Evolutionary conservation across 2,797 vertebrate genomes (phyloP).

Genomic region (Spheniscus humboldti): DNA sequence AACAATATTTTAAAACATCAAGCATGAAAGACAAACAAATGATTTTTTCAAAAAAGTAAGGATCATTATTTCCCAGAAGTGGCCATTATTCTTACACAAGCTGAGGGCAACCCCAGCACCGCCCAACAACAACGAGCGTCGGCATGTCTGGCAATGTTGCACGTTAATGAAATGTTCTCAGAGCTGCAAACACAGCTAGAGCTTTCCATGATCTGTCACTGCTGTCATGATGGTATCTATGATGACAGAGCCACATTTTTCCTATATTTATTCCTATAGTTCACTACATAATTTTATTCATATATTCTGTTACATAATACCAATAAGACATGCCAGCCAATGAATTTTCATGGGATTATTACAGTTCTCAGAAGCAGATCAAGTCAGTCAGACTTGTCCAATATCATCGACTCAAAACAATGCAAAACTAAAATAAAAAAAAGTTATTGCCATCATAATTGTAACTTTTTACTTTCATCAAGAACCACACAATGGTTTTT

Average conservation of each 20-base stretch:
- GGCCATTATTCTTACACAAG: background rate
- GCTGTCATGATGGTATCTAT: background rate
- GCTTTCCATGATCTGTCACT: background rate
- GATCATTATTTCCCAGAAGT: background rate
- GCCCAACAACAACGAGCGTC: accelerated
- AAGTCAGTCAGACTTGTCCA: background rate
- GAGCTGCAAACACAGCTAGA: background rate
- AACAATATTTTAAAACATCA: background rate
- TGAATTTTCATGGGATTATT: background rate
- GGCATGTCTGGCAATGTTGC: background rate
- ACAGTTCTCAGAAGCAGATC: background rate
- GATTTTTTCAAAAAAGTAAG: background rate
- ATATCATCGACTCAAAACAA: background rate
- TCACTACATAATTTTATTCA: background rate
- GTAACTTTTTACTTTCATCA: background rate
- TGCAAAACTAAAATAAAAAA: background rate
- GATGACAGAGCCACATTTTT: background rate
- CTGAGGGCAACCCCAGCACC: background rate
- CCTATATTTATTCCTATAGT: background rate
- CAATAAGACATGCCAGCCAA: background rate
- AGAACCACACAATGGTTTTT: background rate
- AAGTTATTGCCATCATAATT: background rate
- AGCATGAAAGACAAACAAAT: background rate
- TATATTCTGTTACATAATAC: background rate
- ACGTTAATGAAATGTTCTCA: background rate